These are phyloP conservation scores for Nasalis larvatus DNA, from an alignment of 2,113 vertebrate genomes.

Conservation along the genomic window DNA sequence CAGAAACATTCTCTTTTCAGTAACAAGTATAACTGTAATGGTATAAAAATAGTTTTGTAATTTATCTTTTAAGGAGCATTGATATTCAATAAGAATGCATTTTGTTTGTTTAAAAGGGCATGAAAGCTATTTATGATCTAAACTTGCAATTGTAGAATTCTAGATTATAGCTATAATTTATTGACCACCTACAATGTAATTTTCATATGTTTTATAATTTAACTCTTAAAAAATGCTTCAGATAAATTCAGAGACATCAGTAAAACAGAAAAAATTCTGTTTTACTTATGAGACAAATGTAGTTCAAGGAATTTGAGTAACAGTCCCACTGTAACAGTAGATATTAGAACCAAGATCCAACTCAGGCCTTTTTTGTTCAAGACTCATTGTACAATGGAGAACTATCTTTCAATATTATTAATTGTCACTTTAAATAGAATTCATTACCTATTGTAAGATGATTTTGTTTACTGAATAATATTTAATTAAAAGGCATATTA, in stretches of 20 bases:
- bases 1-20: not conserved
- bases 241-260: not conserved
- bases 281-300: not conserved
- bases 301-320: not conserved
- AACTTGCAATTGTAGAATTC: not conserved
- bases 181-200: not conserved
- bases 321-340: not conserved
- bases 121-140: not conserved
- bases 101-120: not conserved
- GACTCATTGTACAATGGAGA: not conserved
- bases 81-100: not conserved
- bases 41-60: not conserved
- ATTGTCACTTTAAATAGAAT: not conserved
- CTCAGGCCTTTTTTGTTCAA: not conserved
- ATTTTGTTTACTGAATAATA: not conserved
- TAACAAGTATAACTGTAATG: not conserved
- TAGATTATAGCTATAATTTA: not conserved
- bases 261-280: not conserved
- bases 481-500: not conserved
- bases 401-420: not conserved
- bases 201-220: not conserved
- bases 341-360: not conserved
- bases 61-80: not conserved
- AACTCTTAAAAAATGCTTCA: not conserved
- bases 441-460: not conserved